Conservation (phyloP, 2,888 invertebrate species). For the Cephonodes hylas region DNA sequence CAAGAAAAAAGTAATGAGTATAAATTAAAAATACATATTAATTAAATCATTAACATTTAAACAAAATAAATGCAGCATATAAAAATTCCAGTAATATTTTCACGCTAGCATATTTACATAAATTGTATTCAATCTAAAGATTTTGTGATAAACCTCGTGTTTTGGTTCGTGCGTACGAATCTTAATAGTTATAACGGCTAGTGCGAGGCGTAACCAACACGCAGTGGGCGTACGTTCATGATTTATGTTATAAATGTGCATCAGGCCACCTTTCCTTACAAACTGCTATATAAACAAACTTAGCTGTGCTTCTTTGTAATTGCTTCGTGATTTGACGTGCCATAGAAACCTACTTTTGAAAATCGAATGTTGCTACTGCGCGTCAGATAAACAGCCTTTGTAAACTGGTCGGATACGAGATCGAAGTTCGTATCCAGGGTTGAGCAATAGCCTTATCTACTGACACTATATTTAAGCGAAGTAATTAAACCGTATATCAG, state of each 20-base stretch:
- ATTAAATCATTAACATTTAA: background rate
- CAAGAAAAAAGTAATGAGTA: too few relatives aligned
- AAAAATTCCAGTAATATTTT: background rate
- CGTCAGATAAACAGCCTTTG: too few relatives aligned
- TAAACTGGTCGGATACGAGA: too few relatives aligned
- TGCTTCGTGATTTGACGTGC: slow-evolving; percentile 13
- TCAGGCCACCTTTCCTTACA: slow-evolving; percentile 19
- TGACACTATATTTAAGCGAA: too few relatives aligned
- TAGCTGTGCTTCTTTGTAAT: background rate
- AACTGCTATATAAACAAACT: slow-evolving; percentile 9
- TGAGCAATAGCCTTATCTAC: too few relatives aligned
- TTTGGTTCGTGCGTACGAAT: slow-evolving; percentile 10
- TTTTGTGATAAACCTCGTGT: slow-evolving; percentile 8
- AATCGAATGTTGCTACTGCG: background rate
- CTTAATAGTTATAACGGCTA: slow-evolving; percentile 21
- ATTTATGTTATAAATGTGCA: slow-evolving; percentile 32
- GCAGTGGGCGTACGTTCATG: slow-evolving; percentile 28
- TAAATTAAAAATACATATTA: background rate
- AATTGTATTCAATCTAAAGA: slow-evolving; percentile 13
- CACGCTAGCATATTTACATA: background rate
- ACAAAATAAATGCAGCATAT: too few relatives aligned
- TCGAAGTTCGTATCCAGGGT: too few relatives aligned
- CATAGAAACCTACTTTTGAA: background rate
- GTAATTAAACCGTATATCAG: too few relatives aligned
- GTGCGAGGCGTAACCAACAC: slow-evolving; percentile 34